Evolutionary conservation across 1,140 invertebrate species (phyloP).

Genomic region (Zaprionus lachaisei): DNA sequence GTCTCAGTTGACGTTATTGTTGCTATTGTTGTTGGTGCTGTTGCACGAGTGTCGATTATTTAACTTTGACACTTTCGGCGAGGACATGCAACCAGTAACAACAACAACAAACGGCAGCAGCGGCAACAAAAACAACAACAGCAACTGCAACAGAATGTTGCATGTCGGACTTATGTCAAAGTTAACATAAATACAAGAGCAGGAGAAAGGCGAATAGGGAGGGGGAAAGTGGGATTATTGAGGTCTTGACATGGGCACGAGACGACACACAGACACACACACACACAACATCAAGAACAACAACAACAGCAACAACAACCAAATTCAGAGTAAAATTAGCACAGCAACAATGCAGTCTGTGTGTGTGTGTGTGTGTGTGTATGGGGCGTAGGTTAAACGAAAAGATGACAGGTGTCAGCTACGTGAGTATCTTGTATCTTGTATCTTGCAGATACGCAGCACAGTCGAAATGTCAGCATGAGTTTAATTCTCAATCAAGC

Average conservation of each 20-base stretch:
- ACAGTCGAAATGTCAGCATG: conserved; percentile 40
- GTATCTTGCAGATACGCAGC: conserved; percentile 22
- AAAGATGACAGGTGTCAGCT: conserved; percentile 81
- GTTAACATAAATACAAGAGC: conserved; percentile 76
- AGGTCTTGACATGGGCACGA: conserved; percentile 41
- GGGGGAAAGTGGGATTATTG: conserved; percentile 41
- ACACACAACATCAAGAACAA: conserved; percentile 31
- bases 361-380: background rate
- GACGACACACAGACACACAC: background rate
- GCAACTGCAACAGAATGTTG: conserved; percentile 58
- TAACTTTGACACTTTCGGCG: conserved; percentile 76
- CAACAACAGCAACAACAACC: conserved; percentile 40
- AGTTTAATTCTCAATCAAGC: conserved; percentile 39
- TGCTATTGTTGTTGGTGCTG: conserved; percentile 35
- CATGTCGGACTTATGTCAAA: conserved; percentile 80
- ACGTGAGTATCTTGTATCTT: conserved; percentile 41
- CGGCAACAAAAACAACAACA: conserved; percentile 20
- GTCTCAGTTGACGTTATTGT: conserved; percentile 13
- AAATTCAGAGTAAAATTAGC: conserved; percentile 65
- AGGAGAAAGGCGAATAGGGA: background rate
- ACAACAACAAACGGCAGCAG: background rate
- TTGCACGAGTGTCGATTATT: conserved; percentile 60
- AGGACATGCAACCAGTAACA: conserved; percentile 62
- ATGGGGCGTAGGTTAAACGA: conserved; percentile 60
- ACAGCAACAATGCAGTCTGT: conserved; percentile 13